Evolutionary conservation across 2,797 vertebrate species (phyloP).

Genomic region (Merluccius polli): DNA sequence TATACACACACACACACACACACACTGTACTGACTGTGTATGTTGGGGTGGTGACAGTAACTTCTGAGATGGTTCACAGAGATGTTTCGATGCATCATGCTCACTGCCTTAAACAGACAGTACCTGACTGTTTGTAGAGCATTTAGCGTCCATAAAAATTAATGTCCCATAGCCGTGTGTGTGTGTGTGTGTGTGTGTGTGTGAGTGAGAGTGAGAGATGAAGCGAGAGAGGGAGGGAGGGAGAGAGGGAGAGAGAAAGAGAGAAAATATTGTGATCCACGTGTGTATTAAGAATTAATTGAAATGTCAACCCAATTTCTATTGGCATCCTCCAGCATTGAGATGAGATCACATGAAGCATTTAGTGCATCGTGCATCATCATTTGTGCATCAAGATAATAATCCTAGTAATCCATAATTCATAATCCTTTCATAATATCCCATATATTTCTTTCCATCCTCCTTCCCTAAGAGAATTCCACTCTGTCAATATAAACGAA

Average conservation of each 20-base stretch:
- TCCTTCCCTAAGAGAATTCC: background rate
- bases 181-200: constrained; percentile 29
- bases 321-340: background rate
- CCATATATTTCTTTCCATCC: background rate
- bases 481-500: background rate
- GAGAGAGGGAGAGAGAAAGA: no score
- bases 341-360: background rate
- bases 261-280: background rate
- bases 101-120: constrained; percentile 35
- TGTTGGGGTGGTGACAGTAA: constrained; percentile 41
- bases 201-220: background rate
- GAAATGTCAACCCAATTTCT: background rate
- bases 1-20: background rate
- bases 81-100: constrained; percentile 50
- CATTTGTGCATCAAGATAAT: background rate
- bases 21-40: constrained; percentile 11
- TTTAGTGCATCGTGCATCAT: background rate
- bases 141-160: constrained; percentile 39
- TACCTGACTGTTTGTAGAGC: constrained; percentile 11
- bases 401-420: background rate
- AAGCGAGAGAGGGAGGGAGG: no score
- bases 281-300: background rate
- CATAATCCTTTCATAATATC: background rate
- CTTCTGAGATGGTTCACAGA: constrained; percentile 36
- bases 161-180: constrained; percentile 28